A percentile compares a stretch with the other conserved stretches of the same genome.
These are phyloP conservation scores for Heterocephalus glaber DNA, from an alignment of 2,113 vertebrate genomes.

Conservation along the genomic window DNA sequence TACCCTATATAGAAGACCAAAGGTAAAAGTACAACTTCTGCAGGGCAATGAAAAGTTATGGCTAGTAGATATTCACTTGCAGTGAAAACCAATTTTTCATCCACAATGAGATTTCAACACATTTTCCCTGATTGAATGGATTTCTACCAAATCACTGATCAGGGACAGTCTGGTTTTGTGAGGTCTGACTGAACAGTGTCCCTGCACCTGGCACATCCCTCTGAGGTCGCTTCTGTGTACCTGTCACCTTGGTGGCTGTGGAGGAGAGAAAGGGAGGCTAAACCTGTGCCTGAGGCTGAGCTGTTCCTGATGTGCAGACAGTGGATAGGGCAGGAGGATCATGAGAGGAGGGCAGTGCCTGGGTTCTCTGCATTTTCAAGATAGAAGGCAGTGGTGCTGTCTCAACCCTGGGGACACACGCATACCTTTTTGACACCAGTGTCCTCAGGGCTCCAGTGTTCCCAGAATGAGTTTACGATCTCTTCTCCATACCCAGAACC, in stretches of 20 bases:
- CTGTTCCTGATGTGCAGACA: background rate
- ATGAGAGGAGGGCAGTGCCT: background rate
- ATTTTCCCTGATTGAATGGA: background rate
- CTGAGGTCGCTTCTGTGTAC: background rate
- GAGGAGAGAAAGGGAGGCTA: background rate
- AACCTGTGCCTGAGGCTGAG: background rate
- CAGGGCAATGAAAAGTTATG: background rate
- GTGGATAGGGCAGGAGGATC: background rate
- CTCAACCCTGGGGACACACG: background rate
- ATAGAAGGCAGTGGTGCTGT: background rate
- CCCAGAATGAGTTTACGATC: background rate
- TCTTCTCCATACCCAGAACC: background rate
- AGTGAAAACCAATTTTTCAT: background rate
- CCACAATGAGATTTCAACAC: background rate
- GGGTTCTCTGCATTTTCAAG: background rate
- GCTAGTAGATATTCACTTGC: background rate
- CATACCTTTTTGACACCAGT: background rate
- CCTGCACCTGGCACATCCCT: background rate
- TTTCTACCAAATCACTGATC: background rate
- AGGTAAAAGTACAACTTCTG: background rate
- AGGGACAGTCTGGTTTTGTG: background rate
- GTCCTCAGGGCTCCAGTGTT: background rate
- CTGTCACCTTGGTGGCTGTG: background rate
- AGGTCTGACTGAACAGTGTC: background rate
- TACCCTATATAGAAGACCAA: background rate